A percentile compares a stretch with the other conserved stretches of the same genome.
phyloP scores from a whole-genome alignment of 2,113 vertebrate species.

The Hirundichthys speculiger region DNA sequence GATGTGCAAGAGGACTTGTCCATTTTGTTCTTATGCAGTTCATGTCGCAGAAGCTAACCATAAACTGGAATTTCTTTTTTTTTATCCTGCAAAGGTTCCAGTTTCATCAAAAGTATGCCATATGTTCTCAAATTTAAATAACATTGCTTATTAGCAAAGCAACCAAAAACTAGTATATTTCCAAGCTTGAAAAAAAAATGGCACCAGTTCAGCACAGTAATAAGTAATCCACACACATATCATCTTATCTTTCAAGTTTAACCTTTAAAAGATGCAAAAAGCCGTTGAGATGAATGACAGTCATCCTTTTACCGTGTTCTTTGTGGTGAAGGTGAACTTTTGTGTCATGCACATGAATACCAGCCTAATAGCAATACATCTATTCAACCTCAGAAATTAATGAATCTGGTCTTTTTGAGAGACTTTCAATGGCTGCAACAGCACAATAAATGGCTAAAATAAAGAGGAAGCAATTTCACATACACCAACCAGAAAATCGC shows the following conservation, averaged over 20 bases:
- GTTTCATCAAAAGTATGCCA: too few relatives aligned
- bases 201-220: background rate
- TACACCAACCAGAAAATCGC: constrained; percentile 72
- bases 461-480: constrained; percentile 82
- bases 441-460: constrained; percentile 82
- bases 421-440: constrained; percentile 80
- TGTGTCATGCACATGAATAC: constrained; percentile 54
- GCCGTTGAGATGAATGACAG: constrained; percentile 36
- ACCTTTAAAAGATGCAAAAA: constrained; percentile 49
- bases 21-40: too few relatives aligned
- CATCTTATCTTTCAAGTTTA: constrained; percentile 21
- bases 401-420: constrained; percentile 72
- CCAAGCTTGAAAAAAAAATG: background rate
- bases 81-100: too few relatives aligned
- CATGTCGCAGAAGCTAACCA: too few relatives aligned
- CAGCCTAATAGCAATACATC: constrained; percentile 43
- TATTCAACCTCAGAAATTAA: constrained; percentile 77
- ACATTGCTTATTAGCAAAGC: too few relatives aligned
- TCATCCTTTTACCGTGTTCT: constrained; percentile 35
- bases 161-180: too few relatives aligned
- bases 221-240: constrained; percentile 2
- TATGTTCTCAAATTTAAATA: too few relatives aligned
- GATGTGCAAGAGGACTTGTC: too few relatives aligned
- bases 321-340: constrained; percentile 54
- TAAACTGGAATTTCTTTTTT: too few relatives aligned